These are phyloP conservation scores for Neosilurus hyrtlii DNA, from an alignment of 2,797 vertebrate genomes.

Conservation along the genomic window DNA sequence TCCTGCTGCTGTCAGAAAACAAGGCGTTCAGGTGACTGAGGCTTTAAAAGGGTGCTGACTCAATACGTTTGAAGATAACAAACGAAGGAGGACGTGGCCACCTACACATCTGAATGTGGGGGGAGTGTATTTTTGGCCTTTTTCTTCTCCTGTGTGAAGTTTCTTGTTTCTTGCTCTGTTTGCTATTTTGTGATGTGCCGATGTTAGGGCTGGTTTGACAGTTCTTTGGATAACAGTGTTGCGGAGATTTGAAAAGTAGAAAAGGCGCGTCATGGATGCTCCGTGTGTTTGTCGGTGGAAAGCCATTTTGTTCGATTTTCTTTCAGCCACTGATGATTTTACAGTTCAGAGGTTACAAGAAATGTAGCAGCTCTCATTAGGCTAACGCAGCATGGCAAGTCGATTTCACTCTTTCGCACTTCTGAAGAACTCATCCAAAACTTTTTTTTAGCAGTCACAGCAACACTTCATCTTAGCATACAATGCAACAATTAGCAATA, in stretches of 20 bases:
- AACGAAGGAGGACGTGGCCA: conserved; percentile 55
- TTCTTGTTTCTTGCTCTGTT: conserved; percentile 27
- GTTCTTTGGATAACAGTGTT: conserved; percentile 53
- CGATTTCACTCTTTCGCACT: not conserved
- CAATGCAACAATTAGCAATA: conserved; percentile 23
- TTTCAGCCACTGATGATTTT: not conserved
- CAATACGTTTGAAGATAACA: conserved; percentile 64
- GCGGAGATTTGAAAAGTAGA: conserved; percentile 31
- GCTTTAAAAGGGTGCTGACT: conserved; percentile 55
- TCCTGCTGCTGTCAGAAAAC: conserved; percentile 49
- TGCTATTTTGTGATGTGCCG: conserved; percentile 21
- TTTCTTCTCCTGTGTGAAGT: conserved; percentile 32
- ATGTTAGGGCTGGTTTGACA: conserved; percentile 48
- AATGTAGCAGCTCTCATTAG: conserved; percentile 7
- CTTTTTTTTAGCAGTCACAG: conserved; percentile 43
- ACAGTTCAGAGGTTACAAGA: not conserved
- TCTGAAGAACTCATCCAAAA: conserved; percentile 4
- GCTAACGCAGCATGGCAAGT: conserved; percentile 4
- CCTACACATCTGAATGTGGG: conserved; percentile 45
- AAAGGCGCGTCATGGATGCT: conserved; percentile 9
- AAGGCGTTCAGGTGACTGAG: conserved; percentile 54
- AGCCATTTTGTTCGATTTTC: not conserved
- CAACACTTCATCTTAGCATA: conserved; percentile 19
- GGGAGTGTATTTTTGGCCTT: conserved; percentile 55
- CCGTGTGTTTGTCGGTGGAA: not conserved